Base-by-base conservation (phyloP, 2,888 invertebrate species). In the Drosophila paracracens region DNA sequence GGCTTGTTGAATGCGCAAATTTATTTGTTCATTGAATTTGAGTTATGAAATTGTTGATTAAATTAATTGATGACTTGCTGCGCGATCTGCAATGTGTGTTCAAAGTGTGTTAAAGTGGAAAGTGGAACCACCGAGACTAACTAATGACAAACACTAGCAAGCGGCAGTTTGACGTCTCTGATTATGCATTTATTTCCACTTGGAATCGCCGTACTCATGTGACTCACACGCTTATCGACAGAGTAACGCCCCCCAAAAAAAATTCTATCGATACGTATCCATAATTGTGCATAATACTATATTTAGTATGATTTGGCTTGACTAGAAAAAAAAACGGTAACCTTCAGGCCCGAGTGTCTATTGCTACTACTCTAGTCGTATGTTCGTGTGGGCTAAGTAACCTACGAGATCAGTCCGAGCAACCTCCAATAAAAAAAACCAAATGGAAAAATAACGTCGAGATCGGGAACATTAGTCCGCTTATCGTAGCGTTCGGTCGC, bases 11-110 rank as follows among this genome's bases (percentile, higher is more conserved):
- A 63, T 48, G 60, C 74, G 71, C 82, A 80, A 89, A 81, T 90
- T 88, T 74, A 90, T 88, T 87, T 87, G 74, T 89, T 87, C 89
- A 90, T 87, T 89, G 82, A 90, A 68, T 81, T 90, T 90, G 90
- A 90, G 89, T 83, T 90, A 83, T 75, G 60, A 54, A 35, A 75
- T 70, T 46, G 46, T 86, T 88, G 69, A 90, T 86, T 74, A 74
- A 88, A 86, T 89, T 90, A 83, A 86, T 86, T 86, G 91, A 84
- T 78, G 71, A 59, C 56, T 63, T 53, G 64, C 40, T 65, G 54
- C 57, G 64, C 65, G 75, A 81, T 89, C 73, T 87, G 81, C 33
- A 82, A 59, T 66, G 56, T 69, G 66, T 74, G 21, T 65, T 43
- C 40, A 56, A 74, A 64, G 67, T 70, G 62, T 63, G 59, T 61